Conservation (phyloP, 1,140 invertebrate genomes). For the Drosophila tristis region DNA sequence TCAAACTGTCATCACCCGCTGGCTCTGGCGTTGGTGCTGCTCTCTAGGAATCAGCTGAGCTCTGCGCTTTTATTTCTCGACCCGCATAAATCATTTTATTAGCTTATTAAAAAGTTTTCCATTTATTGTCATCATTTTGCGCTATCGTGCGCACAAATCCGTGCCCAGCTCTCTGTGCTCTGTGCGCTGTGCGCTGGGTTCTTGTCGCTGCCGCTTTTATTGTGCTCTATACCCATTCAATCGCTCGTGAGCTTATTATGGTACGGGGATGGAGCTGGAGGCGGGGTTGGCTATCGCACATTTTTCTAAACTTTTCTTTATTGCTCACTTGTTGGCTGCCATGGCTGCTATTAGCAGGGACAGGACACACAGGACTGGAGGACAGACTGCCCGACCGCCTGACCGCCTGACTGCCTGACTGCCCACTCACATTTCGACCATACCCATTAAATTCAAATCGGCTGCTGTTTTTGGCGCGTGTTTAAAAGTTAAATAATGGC, state of each 20-base stretch:
- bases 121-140: constrained; percentile 84
- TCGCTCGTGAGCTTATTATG: constrained; percentile 78
- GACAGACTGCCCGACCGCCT: neutral
- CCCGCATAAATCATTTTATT: constrained; percentile 83
- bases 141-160: constrained; percentile 82
- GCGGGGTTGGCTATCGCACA: constrained; percentile 54
- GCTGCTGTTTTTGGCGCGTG: constrained; percentile 72
- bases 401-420: neutral
- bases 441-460: constrained; percentile 81
- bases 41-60: constrained; percentile 26
- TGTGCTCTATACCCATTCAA: constrained; percentile 75
- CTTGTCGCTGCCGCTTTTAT: constrained; percentile 49
- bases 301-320: constrained; percentile 83
- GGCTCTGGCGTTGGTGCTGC: constrained; percentile 14
- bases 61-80: constrained; percentile 42
- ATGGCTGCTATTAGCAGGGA: constrained; percentile 52
- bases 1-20: constrained; percentile 52
- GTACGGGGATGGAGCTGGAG: neutral
- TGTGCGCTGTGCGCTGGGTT: neutral
- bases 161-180: constrained; percentile 54
- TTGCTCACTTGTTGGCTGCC: constrained; percentile 78
- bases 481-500: constrained; percentile 81
- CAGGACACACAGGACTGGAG: neutral
- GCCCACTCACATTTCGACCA: constrained; percentile 13
- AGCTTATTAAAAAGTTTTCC: constrained; percentile 84